These are phyloP conservation scores for Microctenopoma steveboyesi DNA, from an alignment of 2,797 vertebrate genomes.

Conservation along the genomic window DNA sequence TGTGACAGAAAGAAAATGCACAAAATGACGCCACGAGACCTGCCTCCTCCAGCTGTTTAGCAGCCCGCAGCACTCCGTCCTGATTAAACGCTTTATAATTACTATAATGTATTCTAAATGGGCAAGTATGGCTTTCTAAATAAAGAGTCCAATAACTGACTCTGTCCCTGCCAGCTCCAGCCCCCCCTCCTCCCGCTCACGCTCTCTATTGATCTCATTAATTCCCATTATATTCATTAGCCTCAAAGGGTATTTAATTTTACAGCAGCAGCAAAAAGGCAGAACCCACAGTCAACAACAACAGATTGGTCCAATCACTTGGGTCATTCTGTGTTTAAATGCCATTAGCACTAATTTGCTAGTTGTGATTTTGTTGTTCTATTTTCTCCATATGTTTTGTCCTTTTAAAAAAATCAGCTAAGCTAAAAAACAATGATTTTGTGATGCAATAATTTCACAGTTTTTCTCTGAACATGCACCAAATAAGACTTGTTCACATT, in stretches of 20 bases:
- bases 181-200: slow-evolving; percentile 2
- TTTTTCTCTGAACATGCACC: not conserved
- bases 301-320: slow-evolving; percentile 31
- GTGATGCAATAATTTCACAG: not conserved
- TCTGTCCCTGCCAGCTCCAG: slow-evolving; percentile 14
- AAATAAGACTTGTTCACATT: too few species aligned
- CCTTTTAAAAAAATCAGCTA: not conserved
- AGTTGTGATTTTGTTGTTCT: not conserved
- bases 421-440: not conserved
- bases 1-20: slow-evolving; percentile 17
- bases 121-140: slow-evolving; percentile 45
- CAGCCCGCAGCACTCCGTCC: slow-evolving; percentile 53
- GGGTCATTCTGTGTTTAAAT: slow-evolving; percentile 10
- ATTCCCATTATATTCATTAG: slow-evolving; percentile 68
- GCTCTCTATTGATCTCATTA: slow-evolving; percentile 62
- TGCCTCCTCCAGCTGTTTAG: slow-evolving; percentile 54
- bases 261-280: slow-evolving; percentile 26
- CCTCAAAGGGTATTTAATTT: slow-evolving; percentile 51
- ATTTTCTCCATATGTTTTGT: not conserved
- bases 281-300: slow-evolving; percentile 21
- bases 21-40: slow-evolving; percentile 17
- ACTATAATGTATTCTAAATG: slow-evolving; percentile 54
- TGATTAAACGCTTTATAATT: slow-evolving; percentile 66
- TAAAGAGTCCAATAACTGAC: slow-evolving; percentile 55
- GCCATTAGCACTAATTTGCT: slow-evolving; percentile 8